These are phyloP conservation scores for Etia nguti DNA, from an alignment of 2,113 vertebrate genomes.

Conservation along the genomic window DNA sequence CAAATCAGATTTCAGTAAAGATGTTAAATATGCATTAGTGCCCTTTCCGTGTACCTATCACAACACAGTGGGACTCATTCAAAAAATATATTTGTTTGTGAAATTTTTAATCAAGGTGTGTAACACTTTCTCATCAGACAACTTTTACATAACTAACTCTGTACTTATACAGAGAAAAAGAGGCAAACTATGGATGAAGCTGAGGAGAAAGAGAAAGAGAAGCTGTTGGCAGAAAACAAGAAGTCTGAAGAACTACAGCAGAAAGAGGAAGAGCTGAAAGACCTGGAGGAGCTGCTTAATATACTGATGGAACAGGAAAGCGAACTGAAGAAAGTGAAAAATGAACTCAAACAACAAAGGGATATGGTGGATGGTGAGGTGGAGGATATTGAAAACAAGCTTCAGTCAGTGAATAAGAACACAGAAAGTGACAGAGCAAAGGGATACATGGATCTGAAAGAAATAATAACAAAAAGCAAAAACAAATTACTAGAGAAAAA, in stretches of 20 bases:
- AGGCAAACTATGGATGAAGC: not conserved
- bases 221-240: not conserved
- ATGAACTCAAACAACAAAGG: not conserved
- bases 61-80: too few species aligned
- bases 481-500: rapidly evolving
- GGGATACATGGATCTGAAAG: not conserved
- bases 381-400: rapidly evolving
- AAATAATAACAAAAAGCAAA: not conserved
- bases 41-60: too few species aligned
- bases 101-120: too few species aligned
- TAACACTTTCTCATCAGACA: not conserved
- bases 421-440: not conserved
- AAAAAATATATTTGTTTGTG: too few species aligned
- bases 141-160: not conserved
- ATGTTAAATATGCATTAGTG: too few species aligned
- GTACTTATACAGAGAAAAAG: not conserved
- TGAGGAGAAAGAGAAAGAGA: not conserved
- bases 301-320: not conserved
- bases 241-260: not conserved
- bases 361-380: rapidly evolving
- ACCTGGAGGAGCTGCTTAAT: not conserved
- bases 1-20: too few species aligned
- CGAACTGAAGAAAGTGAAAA: rapidly evolving
- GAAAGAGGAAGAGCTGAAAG: not conserved
- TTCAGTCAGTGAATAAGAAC: not conserved